Conservation (phyloP, 1,140 invertebrate species). For the Drosophila kepulauana region DNA sequence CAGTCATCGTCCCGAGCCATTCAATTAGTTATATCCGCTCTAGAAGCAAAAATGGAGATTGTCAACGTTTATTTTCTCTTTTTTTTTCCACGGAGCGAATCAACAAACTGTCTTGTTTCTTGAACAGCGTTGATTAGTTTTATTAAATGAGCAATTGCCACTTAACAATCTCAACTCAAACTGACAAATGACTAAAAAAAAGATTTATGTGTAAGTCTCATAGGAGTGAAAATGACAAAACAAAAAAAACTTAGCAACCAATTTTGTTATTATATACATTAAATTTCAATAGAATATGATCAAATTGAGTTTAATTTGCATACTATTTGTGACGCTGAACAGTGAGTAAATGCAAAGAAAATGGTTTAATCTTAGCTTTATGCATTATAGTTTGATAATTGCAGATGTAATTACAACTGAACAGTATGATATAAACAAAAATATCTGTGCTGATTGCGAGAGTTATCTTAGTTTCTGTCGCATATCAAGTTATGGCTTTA, state of each 20-base stretch:
- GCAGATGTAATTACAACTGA: neutral
- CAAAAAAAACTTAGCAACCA: neutral
- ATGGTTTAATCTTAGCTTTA: no score
- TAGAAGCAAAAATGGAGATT: conserved; percentile 69
- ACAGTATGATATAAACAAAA: neutral
- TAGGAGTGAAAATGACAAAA: no score
- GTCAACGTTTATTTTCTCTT: conserved; percentile 40
- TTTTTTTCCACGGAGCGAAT: conserved; percentile 10
- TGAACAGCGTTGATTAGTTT: conserved; percentile 66
- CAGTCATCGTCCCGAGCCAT: conserved; percentile 52
- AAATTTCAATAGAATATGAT: neutral
- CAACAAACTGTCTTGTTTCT: conserved; percentile 50
- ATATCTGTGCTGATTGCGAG: conserved; percentile 12
- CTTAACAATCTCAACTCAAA: conserved; percentile 29
- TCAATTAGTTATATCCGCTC: conserved; percentile 77
- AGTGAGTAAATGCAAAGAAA: neutral
- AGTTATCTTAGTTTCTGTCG: neutral
- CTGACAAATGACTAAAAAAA: conserved; percentile 35
- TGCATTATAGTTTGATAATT: neutral
- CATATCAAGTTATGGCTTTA: neutral
- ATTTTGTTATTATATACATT: neutral
- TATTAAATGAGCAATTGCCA: conserved; percentile 76
- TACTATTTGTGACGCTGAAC: neutral
- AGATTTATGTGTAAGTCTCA: neutral
- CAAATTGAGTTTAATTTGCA: neutral